phyloP scores from a whole-genome alignment of 2,888 invertebrate genomes.

The Drosophila mayaguana region DNA sequence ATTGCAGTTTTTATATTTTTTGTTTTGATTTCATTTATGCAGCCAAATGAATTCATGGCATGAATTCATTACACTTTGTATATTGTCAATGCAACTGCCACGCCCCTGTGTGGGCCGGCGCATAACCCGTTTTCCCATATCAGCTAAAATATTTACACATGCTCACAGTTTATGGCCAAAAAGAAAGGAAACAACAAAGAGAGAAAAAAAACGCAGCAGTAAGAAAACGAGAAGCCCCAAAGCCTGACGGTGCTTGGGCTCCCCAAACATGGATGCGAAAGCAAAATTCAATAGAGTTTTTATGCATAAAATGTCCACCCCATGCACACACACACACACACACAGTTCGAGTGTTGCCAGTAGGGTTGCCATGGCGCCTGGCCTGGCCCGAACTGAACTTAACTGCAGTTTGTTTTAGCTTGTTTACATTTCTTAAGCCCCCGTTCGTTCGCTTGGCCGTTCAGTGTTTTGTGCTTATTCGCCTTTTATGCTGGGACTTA shows the following conservation, averaged over 20 bases:
- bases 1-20: constrained; percentile 28
- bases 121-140: neutral
- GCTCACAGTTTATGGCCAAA: constrained; percentile 53
- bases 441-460: constrained; percentile 46
- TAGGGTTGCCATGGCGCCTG: constrained; percentile 67
- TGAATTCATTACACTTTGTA: too few species aligned
- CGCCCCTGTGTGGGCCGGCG: neutral
- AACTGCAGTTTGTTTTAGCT: constrained; percentile 59
- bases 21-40: constrained; percentile 46
- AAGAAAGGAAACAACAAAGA: constrained; percentile 2
- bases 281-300: constrained; percentile 58
- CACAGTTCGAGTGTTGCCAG: constrained; percentile 25
- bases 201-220: neutral
- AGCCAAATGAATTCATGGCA: constrained; percentile 41
- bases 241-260: neutral
- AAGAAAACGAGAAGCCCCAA: constrained; percentile 11
- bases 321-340: constrained; percentile 13
- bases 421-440: constrained; percentile 56
- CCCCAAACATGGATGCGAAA: constrained; percentile 30
- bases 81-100: constrained; percentile 9
- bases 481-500: constrained; percentile 61
- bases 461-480: constrained; percentile 48
- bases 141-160: constrained; percentile 52
- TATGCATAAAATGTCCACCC: constrained; percentile 49
- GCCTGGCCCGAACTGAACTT: constrained; percentile 27